Evolutionary conservation across 2,113 vertebrate genomes (phyloP).

Genomic region (Eurystomus gularis): DNA sequence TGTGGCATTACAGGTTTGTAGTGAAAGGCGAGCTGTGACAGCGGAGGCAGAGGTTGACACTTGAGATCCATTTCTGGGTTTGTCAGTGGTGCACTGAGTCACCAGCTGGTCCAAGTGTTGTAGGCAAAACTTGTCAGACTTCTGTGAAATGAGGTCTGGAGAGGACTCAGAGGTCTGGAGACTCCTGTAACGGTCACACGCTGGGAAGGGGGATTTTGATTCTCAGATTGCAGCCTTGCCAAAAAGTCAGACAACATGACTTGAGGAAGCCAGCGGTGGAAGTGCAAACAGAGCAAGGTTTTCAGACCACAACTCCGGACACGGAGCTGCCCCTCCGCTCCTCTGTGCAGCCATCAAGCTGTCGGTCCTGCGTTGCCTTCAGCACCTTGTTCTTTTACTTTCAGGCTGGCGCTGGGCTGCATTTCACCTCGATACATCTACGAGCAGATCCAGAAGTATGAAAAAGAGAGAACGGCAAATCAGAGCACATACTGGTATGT

Average conservation of each 20-base stretch:
- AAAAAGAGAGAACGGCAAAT: conserved; percentile 79
- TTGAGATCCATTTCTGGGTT: neutral
- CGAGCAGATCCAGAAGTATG: conserved; percentile 80
- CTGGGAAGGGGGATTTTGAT: neutral
- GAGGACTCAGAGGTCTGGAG: neutral
- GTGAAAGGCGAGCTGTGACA: neutral
- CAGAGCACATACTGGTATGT: conserved; percentile 84
- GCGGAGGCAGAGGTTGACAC: neutral
- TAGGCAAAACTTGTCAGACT: neutral
- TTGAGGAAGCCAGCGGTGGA: neutral
- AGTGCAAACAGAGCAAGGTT: neutral
- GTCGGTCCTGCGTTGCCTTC: neutral
- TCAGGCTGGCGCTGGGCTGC: conserved; percentile 82
- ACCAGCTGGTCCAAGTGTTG: neutral
- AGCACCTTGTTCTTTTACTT: neutral
- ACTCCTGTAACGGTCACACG: neutral
- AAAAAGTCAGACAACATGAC: neutral
- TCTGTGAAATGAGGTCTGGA: neutral
- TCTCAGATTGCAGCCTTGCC: neutral
- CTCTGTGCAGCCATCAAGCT: neutral
- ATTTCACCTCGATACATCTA: conserved; percentile 83
- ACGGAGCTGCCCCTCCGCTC: neutral
- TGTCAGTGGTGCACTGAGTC: neutral
- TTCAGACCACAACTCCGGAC: neutral
- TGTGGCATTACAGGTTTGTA: neutral